Evolutionary conservation across 1,140 invertebrate species (phyloP).

Genomic region (Colletes gigas): DNA sequence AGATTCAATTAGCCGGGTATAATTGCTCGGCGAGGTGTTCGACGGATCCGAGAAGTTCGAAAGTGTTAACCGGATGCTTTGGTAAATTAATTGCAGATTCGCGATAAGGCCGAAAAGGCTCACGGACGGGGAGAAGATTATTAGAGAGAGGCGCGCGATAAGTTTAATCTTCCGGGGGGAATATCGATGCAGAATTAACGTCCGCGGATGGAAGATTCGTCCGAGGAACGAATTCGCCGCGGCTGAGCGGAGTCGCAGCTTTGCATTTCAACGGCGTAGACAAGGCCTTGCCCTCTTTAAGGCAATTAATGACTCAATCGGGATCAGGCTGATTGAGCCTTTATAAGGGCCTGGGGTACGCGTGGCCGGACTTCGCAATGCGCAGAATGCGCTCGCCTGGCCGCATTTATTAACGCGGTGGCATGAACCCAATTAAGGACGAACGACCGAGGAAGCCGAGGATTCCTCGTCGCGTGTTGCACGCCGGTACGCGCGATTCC

Average conservation of each 20-base stretch:
- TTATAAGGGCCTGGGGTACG: slow-evolving; percentile 68
- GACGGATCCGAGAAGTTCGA: too few relatives aligned
- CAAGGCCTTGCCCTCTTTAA: slow-evolving; percentile 70
- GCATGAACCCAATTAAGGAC: slow-evolving; percentile 70
- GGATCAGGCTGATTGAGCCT: slow-evolving; percentile 69
- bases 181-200: too few relatives aligned
- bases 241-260: slow-evolving; percentile 20
- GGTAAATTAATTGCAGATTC: too few relatives aligned
- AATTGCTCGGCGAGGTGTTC: too few relatives aligned
- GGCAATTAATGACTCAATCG: slow-evolving; percentile 70
- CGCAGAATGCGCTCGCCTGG: slow-evolving; percentile 69
- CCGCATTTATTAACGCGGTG: slow-evolving; percentile 68
- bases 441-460: slow-evolving; percentile 55
- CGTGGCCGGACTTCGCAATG: slow-evolving; percentile 71
- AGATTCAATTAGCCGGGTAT: neutral
- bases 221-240: slow-evolving; percentile 9
- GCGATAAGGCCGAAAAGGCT: too few relatives aligned
- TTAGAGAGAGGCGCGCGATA: too few relatives aligned
- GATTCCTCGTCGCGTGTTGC: slow-evolving; percentile 56
- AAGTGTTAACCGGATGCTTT: too few relatives aligned
- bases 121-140: too few relatives aligned
- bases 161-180: too few relatives aligned
- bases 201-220: neutral
- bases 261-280: slow-evolving; percentile 57
- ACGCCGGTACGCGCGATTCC: slow-evolving; percentile 19